Conservation (phyloP, 2,888 invertebrate genomes). For the Calliopum simillimum region DNA sequence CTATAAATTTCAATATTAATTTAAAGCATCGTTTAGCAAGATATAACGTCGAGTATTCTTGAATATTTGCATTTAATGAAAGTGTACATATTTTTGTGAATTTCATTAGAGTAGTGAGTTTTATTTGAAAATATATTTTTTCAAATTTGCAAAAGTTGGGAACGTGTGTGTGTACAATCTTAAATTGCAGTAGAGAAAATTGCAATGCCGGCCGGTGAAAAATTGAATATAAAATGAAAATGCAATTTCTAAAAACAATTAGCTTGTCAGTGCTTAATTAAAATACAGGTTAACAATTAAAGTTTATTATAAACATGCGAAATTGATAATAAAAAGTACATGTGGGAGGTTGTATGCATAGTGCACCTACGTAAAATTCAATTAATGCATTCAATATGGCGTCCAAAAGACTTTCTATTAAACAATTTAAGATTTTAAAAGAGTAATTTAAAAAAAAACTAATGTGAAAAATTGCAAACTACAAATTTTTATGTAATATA, state of each 20-base stretch:
- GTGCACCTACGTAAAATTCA: no score
- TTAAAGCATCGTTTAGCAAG: conserved; percentile 50
- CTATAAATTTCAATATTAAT: conserved; percentile 49
- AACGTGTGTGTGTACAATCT: conserved; percentile 26
- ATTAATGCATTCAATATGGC: conserved; percentile 13
- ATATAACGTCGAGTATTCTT: conserved; percentile 32
- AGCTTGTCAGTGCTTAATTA: no score
- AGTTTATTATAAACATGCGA: no score
- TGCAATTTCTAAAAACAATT: not conserved
- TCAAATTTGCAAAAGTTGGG: conserved; percentile 23
- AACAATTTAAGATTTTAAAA: no score
- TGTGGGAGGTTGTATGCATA: no score
- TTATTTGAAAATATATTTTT: conserved; percentile 1
- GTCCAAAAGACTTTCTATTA: not conserved
- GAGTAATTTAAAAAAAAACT: no score
- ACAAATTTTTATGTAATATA: no score
- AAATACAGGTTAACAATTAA: no score
- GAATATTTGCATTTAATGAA: conserved; percentile 39
- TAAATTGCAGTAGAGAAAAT: conserved; percentile 11
- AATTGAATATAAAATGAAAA: conserved; percentile 1
- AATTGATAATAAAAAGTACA: no score
- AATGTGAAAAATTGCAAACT: no score
- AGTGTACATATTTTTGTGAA: conserved; percentile 37
- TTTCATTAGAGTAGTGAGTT: conserved; percentile 15
- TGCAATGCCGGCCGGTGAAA: conserved; percentile 46